A percentile compares a stretch with the other conserved stretches of the same genome.
These are phyloP conservation scores for Apistogramma diplotaenia DNA, from an alignment of 2,113 vertebrate species.

Conservation along the genomic window DNA sequence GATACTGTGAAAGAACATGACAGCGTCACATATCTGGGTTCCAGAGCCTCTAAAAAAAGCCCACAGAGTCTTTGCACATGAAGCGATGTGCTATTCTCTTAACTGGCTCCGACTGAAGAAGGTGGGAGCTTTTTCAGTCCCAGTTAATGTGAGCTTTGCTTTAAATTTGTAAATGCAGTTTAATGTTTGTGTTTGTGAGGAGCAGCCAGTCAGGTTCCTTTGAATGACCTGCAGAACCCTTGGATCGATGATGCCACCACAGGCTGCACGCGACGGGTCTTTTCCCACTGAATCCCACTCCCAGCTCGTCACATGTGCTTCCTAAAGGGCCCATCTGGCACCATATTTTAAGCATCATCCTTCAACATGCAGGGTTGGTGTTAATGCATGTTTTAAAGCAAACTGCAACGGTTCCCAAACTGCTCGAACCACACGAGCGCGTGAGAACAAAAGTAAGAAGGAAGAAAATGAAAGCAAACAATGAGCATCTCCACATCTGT, in stretches of 20 bases:
- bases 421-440: too few species aligned
- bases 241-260: too few species aligned
- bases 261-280: too few species aligned
- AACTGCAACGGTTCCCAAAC: neutral
- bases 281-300: neutral
- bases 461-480: neutral
- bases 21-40: neutral
- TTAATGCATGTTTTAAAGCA: neutral
- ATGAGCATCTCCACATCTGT: neutral
- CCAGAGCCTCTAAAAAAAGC: neutral
- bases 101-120: neutral
- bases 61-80: neutral
- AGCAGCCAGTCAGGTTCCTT: too few species aligned
- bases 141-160: neutral
- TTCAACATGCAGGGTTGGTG: neutral
- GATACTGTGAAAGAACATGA: neutral
- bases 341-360: rapidly evolving
- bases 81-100: neutral
- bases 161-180: too few species aligned
- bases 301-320: neutral
- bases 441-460: neutral
- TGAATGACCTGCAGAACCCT: too few species aligned
- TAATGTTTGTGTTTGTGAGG: too few species aligned
- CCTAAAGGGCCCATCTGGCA: neutral
- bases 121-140: too few species aligned